Base-by-base conservation (phyloP, 2,888 invertebrate genomes). In the Lypha dubia region DNA sequence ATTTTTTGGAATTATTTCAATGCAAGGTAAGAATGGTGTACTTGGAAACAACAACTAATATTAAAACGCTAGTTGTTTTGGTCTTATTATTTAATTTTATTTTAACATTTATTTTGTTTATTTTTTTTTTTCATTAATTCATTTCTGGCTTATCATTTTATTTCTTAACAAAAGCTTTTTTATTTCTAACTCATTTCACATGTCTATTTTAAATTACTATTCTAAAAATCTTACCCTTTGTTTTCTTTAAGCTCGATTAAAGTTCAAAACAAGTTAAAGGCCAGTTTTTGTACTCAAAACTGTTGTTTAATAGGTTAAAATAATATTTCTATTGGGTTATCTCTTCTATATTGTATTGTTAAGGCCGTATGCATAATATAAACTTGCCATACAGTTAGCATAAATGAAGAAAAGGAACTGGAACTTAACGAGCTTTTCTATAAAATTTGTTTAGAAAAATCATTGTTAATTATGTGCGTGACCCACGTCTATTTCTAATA, bases 1-100 rank as follows among this genome's bases (percentile, higher is more conserved):
- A 96, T 97, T 95, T 98, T 98, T 96, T 98, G 98, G 98, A 98
- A 97, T 95, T 97, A 98, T 96, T 98, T 98, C 97, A 98, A 98
- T 93, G 96, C 97, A 95, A 98, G 98, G 98, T 98, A 98, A 98
- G 97, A 56, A 79, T 80, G 77, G 81, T 53, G 53, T 70, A 17
- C 46, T 22, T 81, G 81, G 84, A 77, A 91, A 88, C 87, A 88
- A 88, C 51, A 73, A 88, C 87, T 87, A 87, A 87, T 86, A 76
- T 87, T 85, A 83, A 88, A 88, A 86, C 89, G 87, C 88, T 91
- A 91, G 90, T 91, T 91, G 89, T 91, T 28, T 90, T 91, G 91
- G 89, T 90, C 87, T 87, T 89, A 67, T 74, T 77, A 73, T 84
- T 85, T 22, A 38, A 15, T 35, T 60, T 53, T 63, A 20, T 63